A percentile compares a stretch with the other conserved stretches of the same genome.
Conservation (phyloP, 1,140 invertebrate species). For the Nephotettix cincticeps region DNA sequence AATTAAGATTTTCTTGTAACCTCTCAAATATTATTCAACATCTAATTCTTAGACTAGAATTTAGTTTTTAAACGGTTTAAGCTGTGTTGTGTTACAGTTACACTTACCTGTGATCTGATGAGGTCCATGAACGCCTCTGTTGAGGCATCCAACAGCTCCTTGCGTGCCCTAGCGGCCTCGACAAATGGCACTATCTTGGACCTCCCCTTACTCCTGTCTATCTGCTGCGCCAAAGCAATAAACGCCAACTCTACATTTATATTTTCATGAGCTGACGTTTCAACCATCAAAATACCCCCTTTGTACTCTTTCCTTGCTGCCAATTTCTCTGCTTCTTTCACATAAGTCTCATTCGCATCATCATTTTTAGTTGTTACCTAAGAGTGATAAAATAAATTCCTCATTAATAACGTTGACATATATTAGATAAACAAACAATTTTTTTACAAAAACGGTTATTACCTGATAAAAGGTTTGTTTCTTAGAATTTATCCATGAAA, state of each 20-base stretch:
- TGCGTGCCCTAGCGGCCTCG: slow-evolving; percentile 82
- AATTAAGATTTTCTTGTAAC: too few species aligned
- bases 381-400: too few species aligned
- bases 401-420: too few species aligned
- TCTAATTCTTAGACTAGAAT: too few species aligned
- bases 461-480: too few species aligned
- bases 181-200: slow-evolving; percentile 76
- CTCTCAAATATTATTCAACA: too few species aligned
- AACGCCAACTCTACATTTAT: slow-evolving; percentile 96
- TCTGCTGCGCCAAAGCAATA: slow-evolving; percentile 86
- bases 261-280: slow-evolving; percentile 95
- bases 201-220: slow-evolving; percentile 73
- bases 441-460: too few species aligned
- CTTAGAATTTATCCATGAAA: too few species aligned
- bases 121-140: slow-evolving; percentile 85
- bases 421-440: too few species aligned
- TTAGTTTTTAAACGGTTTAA: neutral
- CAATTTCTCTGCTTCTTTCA: slow-evolving; percentile 87
- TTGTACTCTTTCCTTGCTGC: slow-evolving; percentile 91
- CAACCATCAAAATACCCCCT: slow-evolving; percentile 82
- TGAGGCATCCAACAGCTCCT: slow-evolving; percentile 85
- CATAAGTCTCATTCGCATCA: slow-evolving; percentile 83
- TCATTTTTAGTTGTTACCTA: slow-evolving; percentile 90
- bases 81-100: neutral
- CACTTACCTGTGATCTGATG: slow-evolving; percentile 70